Evolutionary conservation across 1,140 invertebrate species (phyloP), one percentile per base, ranked within the genome.

Genomic region (Atta cephalotes): DNA sequence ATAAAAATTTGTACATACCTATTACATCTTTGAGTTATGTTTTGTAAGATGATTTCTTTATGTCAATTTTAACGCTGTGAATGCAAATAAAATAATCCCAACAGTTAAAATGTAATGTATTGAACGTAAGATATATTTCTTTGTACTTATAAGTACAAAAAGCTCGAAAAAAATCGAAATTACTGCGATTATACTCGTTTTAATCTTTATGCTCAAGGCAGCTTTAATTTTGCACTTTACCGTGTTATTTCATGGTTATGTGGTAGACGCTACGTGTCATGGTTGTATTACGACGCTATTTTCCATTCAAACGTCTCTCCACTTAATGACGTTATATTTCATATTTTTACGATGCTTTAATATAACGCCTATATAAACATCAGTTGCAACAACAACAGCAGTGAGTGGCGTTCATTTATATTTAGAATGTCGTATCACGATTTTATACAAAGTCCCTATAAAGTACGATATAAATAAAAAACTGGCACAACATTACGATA

Each of bases 151-250:
- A 65, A 10, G 25, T 5, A 35, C 3, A 66, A 35, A n/a, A 65
- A 65, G 31, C 28, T 51, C 3, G n/a, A 35, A 14, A 21, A 21
- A 39, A 35, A 31, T 12, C 65, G 0, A 79, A 79, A 1, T 66
- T 28, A 10, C n/a, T 18, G 39, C 14, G 31, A 16, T 77, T 76
- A 62, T 62, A 25, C 21, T 16, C 10, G n/a, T 77, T 77, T 62
- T 28, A 25, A 45, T 45, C 39, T n/a, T 49, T 39, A 39, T 16
- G 6, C 58, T 51, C 18, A 65, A 63, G 76, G 12, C 53, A 63
- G 12, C n/a, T 53, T 80, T 68, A 39, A 80, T 80, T 80, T 53
- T 56, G 65, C 63, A 80, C 56, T n/a, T 68, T 79, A 51, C 25
- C 18, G 14, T 53, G 45, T 51, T 53, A 53, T 68, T 53, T 68